Base-by-base conservation (phyloP, 2,113 vertebrate genomes). In the Solea solea region DNA sequence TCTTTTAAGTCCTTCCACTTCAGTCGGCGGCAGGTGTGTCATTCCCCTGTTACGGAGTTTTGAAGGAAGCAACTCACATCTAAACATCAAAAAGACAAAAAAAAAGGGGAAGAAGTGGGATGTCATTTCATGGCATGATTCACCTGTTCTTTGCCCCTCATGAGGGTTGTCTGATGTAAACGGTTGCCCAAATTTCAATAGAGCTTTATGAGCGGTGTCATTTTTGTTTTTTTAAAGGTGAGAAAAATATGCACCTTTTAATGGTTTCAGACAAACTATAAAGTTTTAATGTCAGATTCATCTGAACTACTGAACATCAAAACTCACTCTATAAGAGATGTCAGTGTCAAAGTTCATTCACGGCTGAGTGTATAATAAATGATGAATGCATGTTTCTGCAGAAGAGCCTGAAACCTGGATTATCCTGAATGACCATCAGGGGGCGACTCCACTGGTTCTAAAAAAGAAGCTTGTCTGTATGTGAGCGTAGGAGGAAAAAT, bases 1-100 rank as follows among this genome's bases (percentile, higher is more conserved):
- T 54, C 78, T 83, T 78, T 85, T 76, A 74, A 80, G 78, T 79
- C 45, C 27, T 67, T 46, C 12, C 12, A 48, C 15, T 67, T 83
- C 52, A n/a, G 56, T 48, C 61, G 66, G 81, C 78, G 74, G 81
- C 78, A 72, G 66, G 76, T 73, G 60, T 55, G 58, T 81, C 68
- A 62, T 69, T 34, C 77, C 74, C 64, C 16, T 3, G 56, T 85
- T 69, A 66, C 28, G 42, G 55, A 60, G 60, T 64, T 67, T 1
- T 42, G 51, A 65, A 49, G 69, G 62, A 59, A 59, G 71, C 49
- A 64, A 27, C n/a, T 28, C 66, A 61, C 40, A 15, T 15, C 58
- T 21, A 15, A 64, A 71, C 59, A 68, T 83, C 68, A 65, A 74
- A 80, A 74, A 73, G 75, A 72, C 72, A 25, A 21, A 44, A 10